Conservation (phyloP, 2,888 invertebrate genomes). For the Patella ulyssiponensis region DNA sequence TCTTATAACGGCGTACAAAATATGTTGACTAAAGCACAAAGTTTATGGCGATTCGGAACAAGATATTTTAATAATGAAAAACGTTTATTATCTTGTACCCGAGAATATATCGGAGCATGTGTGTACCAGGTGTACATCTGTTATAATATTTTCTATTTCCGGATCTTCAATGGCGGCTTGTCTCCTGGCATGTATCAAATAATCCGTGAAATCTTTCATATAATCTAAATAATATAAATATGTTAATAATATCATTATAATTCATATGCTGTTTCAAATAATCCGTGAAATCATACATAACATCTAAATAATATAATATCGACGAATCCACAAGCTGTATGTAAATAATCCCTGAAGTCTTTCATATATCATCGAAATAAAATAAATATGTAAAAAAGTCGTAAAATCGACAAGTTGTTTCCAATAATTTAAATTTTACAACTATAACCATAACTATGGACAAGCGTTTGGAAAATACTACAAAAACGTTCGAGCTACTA, state of each 20-base stretch:
- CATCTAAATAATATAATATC: slow-evolving; percentile 17
- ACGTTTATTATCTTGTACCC: slow-evolving; percentile 3
- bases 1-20: no score
- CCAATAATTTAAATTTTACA: no score
- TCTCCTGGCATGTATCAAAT: slow-evolving; percentile 31
- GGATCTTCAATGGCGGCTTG: slow-evolving; percentile 26
- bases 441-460: no score
- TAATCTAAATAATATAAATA: slow-evolving; percentile 17
- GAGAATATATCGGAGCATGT: slow-evolving; percentile 28
- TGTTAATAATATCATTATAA: no score
- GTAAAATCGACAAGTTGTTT: no score
- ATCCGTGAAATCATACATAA: slow-evolving; percentile 33
- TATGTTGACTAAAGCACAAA: no score
- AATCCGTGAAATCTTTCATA: slow-evolving; percentile 32
- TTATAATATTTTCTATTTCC: slow-evolving; percentile 26
- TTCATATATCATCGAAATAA: slow-evolving; percentile 23
- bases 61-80: no score
- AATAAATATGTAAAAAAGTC: no score
- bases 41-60: no score
- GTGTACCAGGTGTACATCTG: slow-evolving; percentile 23
- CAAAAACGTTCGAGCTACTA: no score
- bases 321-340: no score
- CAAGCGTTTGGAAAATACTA: no score
- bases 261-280: slow-evolving; percentile 14
- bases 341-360: slow-evolving; percentile 35